Evolutionary conservation across 2,797 vertebrate species (phyloP).

Genomic region (Pteronotus mesoamericanus): DNA sequence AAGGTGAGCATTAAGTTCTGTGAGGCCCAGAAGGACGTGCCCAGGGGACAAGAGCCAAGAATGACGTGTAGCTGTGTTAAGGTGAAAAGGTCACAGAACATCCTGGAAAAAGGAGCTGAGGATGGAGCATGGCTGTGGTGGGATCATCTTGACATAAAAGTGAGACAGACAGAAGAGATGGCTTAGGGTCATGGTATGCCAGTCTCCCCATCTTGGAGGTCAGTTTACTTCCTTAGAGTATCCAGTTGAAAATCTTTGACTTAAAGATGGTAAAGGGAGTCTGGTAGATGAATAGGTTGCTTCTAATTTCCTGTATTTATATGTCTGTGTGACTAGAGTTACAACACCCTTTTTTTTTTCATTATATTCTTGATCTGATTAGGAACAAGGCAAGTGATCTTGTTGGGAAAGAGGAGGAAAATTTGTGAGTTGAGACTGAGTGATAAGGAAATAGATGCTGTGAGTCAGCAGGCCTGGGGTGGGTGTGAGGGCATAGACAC

Average conservation of each 20-base stretch:
- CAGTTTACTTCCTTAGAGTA: background rate
- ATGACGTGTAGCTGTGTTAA: background rate
- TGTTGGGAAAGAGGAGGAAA: background rate
- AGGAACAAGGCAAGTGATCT: background rate
- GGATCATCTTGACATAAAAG: background rate
- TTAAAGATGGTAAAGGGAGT: background rate
- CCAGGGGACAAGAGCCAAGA: background rate
- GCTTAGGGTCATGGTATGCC: background rate
- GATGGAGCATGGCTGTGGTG: background rate
- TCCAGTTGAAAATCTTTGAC: background rate
- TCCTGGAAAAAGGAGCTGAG: background rate
- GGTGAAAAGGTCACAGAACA: background rate
- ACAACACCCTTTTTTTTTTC: background rate
- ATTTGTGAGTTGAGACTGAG: background rate
- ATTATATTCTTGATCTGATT: conserved; percentile 1
- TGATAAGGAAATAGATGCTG: background rate
- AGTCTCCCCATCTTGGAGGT: background rate
- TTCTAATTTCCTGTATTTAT: background rate
- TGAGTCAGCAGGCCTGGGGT: background rate
- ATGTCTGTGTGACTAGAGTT: background rate
- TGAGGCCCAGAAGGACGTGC: background rate
- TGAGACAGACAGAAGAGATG: background rate
- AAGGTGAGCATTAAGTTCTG: background rate
- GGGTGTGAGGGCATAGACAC: background rate
- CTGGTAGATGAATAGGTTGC: background rate